Evolutionary conservation across 2,888 invertebrate species (phyloP), one percentile per base, ranked within the genome.

Genomic region (Cistogaster globosa): DNA sequence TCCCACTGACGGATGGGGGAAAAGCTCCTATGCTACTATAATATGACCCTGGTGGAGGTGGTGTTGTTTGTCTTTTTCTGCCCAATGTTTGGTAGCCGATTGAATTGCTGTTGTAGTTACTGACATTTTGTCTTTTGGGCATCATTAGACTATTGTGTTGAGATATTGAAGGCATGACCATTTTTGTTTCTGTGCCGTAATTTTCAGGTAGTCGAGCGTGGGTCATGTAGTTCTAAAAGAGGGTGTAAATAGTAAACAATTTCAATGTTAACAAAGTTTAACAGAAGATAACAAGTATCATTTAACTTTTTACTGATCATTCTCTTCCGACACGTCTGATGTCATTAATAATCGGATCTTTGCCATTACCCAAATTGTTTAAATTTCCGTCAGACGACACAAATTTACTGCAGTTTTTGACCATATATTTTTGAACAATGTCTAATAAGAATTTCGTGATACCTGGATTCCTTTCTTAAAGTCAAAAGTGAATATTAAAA

Each of bases 121-220:
- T 87, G 67, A 79, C 83, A 8, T 18, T 53, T 18, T 53, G 87
- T 75, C 86, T 86, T 55, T 87, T 83, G 26, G 88, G 87, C 36
- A 89, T 88, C 42, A 89, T 87, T 86, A 90, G 87, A 77, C 89
- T 89, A 86, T 88, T 87, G 57, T 89, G 89, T 83, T 88, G 89
- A 74, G 87, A 88, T 72, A 89, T 88, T 55, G 82, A 62, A 55
- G 91, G 92, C 89, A 92, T 91, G 60, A 92, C 88, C 87, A 92
- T 90, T 38, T 91, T 91, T 71, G 92, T 90, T 57, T 91, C 89
- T 65, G 92, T 89, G 48, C 90, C 88, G 75, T 90, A 89, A 63
- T 88, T 87, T 55, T 89, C 89, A 84, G 90, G 90, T 77, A 92
- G 91, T 69, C 92, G 92, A 77, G 91, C 91, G 88, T 92, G 92